These are phyloP conservation scores for Cheirogaleus major DNA, from an alignment of 2,797 vertebrate species.

Conservation along the genomic window DNA sequence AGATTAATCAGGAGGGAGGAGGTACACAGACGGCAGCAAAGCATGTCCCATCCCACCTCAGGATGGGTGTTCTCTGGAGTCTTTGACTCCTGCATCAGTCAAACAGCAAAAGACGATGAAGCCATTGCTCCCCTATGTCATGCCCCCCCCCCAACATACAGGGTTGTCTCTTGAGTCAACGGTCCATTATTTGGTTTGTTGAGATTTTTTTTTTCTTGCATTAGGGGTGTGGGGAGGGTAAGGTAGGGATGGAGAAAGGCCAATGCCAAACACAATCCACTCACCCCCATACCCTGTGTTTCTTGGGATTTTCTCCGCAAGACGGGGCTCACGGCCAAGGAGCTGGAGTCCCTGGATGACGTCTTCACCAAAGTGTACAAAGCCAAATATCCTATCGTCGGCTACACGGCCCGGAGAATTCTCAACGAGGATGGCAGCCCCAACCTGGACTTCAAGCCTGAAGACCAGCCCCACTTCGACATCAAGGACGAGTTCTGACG, in stretches of 20 bases:
- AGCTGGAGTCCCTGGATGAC: slow-evolving; percentile 92
- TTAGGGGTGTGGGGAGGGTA: neutral
- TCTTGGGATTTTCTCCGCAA: slow-evolving; percentile 74
- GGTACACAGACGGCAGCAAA: neutral
- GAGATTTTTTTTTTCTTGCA: neutral
- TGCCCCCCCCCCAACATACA: neutral
- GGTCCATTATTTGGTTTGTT: neutral
- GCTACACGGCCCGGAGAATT: slow-evolving; percentile 93
- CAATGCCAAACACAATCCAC: neutral
- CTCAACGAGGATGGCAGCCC: slow-evolving; percentile 95
- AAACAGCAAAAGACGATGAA: neutral
- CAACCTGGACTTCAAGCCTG: slow-evolving; percentile 93
- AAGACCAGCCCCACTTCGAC: slow-evolving; percentile 94
- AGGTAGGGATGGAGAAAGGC: neutral
- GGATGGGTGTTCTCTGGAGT: neutral
- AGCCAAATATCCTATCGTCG: slow-evolving; percentile 96
- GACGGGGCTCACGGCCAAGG: slow-evolving; percentile 91
- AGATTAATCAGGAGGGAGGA: neutral
- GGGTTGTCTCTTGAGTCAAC: neutral
- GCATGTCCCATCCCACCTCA: rapidly evolving
- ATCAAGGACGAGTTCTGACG: slow-evolving; percentile 95
- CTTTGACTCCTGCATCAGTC: neutral
- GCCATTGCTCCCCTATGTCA: neutral
- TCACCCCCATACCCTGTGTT: neutral
- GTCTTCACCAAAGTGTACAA: slow-evolving; percentile 95